Base-by-base conservation (phyloP, 1,140 invertebrate genomes). In the Bicyclus anynana region DNA sequence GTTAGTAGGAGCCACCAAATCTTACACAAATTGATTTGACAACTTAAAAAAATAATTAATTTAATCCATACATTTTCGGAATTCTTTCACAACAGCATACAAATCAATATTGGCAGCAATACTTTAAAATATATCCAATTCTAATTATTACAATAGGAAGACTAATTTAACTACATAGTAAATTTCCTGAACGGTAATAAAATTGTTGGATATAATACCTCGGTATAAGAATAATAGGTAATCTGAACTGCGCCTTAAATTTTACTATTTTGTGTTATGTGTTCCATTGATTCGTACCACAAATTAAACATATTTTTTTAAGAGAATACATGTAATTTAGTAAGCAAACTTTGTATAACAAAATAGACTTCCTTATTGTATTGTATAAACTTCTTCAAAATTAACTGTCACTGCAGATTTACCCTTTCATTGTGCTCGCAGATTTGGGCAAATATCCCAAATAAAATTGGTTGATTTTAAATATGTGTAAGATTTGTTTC, bases 171-270 rank as follows among this genome's bases (percentile, higher is more conserved):
- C 47, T 58, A 58, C 55, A 20, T 51, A 51, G 38, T 51, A 58
- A 27, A 58, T 44, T 23, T 58, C 14, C 33, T 58, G 51, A 58
- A 42, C 18, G 17, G 23, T 65, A 23, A 23, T 33, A 33, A 7
- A 65, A 49, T 52, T 51, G 44, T 60, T 59, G 33, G 37, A 58
- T 65, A 65, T 53, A 35, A 65, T 58, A 65, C 62, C 44, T 50
- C n/a, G 56, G 52, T 64, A 64, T 55, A 18, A 46, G 51, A 47
- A 57, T 53, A 38, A 53, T 60, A 40, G 52, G 42, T 59, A 65
- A 50, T 47, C n/a, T 58, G 59, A 48, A 50, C 53, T 57, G 53
- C 48, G 53, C 44, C 48, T 38, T 33, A 55, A 61, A 42, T 42
- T 23, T 23, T 23, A 23, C 23, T 23, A n/a, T n/a, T n/a, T n/a